Conservation (phyloP, 2,113 vertebrate genomes). For the Mastomys natalensis region DNA sequence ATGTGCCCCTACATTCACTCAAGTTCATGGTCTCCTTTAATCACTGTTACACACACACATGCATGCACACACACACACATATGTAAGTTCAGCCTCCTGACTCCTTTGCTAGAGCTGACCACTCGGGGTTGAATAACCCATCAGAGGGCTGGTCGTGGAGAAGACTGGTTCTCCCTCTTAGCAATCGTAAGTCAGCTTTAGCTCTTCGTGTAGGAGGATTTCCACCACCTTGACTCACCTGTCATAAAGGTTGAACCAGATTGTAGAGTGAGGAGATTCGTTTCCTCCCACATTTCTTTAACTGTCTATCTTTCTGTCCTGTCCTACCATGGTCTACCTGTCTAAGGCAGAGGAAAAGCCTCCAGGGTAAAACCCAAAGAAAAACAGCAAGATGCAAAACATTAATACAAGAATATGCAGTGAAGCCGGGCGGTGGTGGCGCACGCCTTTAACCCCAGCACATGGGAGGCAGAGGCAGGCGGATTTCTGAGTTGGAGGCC, state of each 20-base stretch:
- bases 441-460: too few species aligned
- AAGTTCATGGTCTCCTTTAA: background rate
- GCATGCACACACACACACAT: background rate
- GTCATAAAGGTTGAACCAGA: background rate
- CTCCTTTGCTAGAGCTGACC: background rate
- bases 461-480: too few species aligned
- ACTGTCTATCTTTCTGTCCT: background rate
- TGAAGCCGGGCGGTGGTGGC: too few species aligned
- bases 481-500: too few species aligned
- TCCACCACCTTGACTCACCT: background rate
- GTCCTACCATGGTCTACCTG: background rate
- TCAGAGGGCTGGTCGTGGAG: background rate
- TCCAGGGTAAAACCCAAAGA: background rate
- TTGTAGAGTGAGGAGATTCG: background rate
- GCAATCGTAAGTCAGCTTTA: background rate
- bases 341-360: slow-evolving; percentile 23
- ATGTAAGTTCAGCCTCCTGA: background rate
- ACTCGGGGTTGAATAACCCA: background rate
- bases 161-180: background rate
- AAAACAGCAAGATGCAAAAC: background rate
- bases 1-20: background rate
- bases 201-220: background rate
- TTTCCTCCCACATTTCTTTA: background rate
- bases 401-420: background rate
- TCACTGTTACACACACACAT: background rate